These are phyloP conservation scores for Apis florea DNA, from an alignment of 1,140 invertebrate species.

Conservation along the genomic window DNA sequence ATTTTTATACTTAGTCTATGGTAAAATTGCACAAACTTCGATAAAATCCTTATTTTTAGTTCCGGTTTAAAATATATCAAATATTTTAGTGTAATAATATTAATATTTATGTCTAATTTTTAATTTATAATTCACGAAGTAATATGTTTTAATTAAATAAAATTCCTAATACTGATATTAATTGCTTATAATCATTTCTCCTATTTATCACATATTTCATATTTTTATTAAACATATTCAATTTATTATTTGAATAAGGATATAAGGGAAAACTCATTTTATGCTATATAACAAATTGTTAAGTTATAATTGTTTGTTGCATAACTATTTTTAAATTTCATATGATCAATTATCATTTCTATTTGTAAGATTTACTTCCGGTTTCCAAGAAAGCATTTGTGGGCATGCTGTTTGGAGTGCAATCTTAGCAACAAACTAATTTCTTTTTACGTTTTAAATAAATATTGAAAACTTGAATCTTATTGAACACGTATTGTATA, in stretches of 20 bases:
- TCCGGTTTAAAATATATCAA: background rate
- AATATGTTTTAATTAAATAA: background rate
- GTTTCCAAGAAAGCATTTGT: slow-evolving; percentile 6
- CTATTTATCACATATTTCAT: background rate
- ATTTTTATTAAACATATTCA: background rate
- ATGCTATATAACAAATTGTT: background rate
- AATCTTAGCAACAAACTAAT: background rate
- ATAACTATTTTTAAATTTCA: background rate
- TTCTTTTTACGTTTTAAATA: background rate
- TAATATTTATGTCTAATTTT: background rate
- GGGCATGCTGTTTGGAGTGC: background rate
- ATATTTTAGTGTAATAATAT: background rate
- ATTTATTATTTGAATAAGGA: background rate
- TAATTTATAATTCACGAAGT: background rate
- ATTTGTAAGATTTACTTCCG: slow-evolving; percentile 21
- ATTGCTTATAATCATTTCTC: background rate
- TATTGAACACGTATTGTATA: background rate
- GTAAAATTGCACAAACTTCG: background rate
- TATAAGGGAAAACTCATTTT: background rate
- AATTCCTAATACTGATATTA: background rate
- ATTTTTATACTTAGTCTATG: background rate
- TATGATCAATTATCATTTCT: background rate
- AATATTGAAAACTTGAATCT: background rate
- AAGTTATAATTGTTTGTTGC: too few relatives aligned
- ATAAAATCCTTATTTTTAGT: background rate